Evolutionary conservation across 2,888 invertebrate genomes (phyloP).

Genomic region (Resseliella maxima): DNA sequence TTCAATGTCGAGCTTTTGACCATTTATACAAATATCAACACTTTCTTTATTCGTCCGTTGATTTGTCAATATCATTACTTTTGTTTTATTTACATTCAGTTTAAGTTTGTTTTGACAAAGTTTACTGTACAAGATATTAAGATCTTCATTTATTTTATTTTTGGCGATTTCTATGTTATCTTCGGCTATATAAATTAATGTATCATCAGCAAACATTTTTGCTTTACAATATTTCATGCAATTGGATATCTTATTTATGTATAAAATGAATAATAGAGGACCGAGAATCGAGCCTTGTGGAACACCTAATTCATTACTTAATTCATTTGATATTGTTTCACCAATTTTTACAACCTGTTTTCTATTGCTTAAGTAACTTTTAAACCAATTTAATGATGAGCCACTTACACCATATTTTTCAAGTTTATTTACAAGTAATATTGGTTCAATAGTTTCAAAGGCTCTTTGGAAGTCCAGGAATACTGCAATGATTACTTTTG

Average conservation of each 20-base stretch:
- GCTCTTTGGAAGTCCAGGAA: background rate
- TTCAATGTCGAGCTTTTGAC: too few species aligned
- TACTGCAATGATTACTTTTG: background rate
- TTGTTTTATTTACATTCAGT: too few species aligned
- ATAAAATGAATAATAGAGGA: background rate
- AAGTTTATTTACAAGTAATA: background rate
- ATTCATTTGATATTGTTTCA: background rate
- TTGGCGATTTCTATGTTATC: background rate
- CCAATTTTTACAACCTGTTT: too few species aligned
- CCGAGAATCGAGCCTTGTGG: constrained; percentile 12
- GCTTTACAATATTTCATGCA: background rate
- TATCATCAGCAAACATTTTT: constrained; percentile 27
- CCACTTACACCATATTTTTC: background rate
- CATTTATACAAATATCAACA: too few species aligned
- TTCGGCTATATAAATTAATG: background rate
- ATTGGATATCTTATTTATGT: background rate
- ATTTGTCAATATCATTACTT: too few species aligned
- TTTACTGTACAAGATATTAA: too few species aligned
- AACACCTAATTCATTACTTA: background rate
- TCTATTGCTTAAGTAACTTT: background rate
- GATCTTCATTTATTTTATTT: background rate
- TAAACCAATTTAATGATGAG: background rate
- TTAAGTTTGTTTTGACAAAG: too few species aligned
- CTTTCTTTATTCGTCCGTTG: too few species aligned
- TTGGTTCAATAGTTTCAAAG: background rate